These are phyloP conservation scores for Chrysopa pallens DNA, from an alignment of 1,140 invertebrate species.

Conservation along the genomic window DNA sequence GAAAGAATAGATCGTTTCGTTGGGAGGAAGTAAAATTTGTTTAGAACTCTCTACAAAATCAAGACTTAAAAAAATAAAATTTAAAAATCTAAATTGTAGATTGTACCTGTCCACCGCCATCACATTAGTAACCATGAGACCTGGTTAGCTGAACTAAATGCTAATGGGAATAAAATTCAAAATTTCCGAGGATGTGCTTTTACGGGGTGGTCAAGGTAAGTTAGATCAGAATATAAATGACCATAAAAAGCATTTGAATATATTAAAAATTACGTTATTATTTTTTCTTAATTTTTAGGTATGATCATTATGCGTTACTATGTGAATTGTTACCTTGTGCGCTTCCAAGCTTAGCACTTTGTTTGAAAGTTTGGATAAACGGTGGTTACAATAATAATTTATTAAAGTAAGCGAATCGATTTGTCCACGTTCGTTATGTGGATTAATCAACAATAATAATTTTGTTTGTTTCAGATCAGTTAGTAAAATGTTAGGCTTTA, in stretches of 20 bases:
- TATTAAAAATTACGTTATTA: background rate
- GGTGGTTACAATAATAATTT: slow-evolving; percentile 27
- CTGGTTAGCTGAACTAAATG: slow-evolving; percentile 36
- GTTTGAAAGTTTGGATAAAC: slow-evolving; percentile 33
- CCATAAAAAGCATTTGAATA: background rate
- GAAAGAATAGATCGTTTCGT: too few species aligned
- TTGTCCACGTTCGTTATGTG: background rate
- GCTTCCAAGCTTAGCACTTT: slow-evolving; percentile 47
- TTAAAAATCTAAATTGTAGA: slow-evolving; percentile 12
- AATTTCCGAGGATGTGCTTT: slow-evolving; percentile 41
- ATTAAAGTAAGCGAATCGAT: slow-evolving; percentile 18
- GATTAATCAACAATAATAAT: background rate
- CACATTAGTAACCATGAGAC: slow-evolving; percentile 50
- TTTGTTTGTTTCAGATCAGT: slow-evolving; percentile 13
- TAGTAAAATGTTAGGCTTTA: slow-evolving; percentile 28
- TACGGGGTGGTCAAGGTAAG: slow-evolving; percentile 53
- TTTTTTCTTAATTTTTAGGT: slow-evolving; percentile 29
- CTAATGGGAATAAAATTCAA: slow-evolving; percentile 27
- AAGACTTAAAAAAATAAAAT: too few species aligned
- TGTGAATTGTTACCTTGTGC: slow-evolving; percentile 66
- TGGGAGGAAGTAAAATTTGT: too few species aligned
- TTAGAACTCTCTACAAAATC: too few species aligned
- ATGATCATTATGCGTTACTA: slow-evolving; percentile 78
- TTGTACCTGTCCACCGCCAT: slow-evolving; percentile 33
- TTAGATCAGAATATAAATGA: too few species aligned